phyloP scores from a whole-genome alignment of 2,113 vertebrate genomes.

The Lucifuga dentata region DNA sequence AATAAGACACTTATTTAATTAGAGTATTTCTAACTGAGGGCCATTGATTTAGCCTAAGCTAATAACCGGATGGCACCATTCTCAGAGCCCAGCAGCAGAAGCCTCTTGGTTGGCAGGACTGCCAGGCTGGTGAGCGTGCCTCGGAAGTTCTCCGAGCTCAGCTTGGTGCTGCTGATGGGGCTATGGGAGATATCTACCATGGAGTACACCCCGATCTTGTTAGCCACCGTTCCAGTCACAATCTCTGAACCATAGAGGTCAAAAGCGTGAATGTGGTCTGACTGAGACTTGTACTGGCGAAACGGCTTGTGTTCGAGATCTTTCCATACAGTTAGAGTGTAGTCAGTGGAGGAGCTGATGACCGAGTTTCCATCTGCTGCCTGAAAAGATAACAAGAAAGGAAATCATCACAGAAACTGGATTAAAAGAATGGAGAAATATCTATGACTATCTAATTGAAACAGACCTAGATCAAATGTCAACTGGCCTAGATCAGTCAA shows the following conservation, averaged over 20 bases:
- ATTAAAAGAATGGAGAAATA: no score
- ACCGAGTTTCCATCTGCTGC: slow-evolving; percentile 92
- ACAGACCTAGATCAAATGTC: no score
- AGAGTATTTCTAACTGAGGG: slow-evolving; percentile 25
- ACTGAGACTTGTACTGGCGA: slow-evolving; percentile 92
- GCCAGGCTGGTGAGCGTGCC: slow-evolving; percentile 95
- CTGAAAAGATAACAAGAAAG: slow-evolving; percentile 73
- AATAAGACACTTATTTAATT: slow-evolving; percentile 46
- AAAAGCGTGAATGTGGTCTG: slow-evolving; percentile 93
- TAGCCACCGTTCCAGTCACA: slow-evolving; percentile 93
- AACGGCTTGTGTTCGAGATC: slow-evolving; percentile 94
- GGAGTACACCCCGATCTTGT: slow-evolving; percentile 96
- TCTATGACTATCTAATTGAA: no score
- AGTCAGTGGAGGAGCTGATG: slow-evolving; percentile 94
- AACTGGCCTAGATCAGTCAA: no score
- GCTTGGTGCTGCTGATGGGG: slow-evolving; percentile 89
- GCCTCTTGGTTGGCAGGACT: slow-evolving; percentile 93
- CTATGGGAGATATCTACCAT: slow-evolving; percentile 89
- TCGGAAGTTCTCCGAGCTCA: slow-evolving; percentile 97
- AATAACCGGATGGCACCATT: slow-evolving; percentile 92
- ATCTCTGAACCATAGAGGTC: slow-evolving; percentile 93
- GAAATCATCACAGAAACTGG: no score
- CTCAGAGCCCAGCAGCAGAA: slow-evolving; percentile 95
- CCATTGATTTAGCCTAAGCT: slow-evolving; percentile 79
- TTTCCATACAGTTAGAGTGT: slow-evolving; percentile 95